Percentiles rank a stretch among this genome's conserved stretches.
Evolutionary conservation across 2,888 invertebrate genomes (phyloP).

Genomic region (Corythucha ciliata): DNA sequence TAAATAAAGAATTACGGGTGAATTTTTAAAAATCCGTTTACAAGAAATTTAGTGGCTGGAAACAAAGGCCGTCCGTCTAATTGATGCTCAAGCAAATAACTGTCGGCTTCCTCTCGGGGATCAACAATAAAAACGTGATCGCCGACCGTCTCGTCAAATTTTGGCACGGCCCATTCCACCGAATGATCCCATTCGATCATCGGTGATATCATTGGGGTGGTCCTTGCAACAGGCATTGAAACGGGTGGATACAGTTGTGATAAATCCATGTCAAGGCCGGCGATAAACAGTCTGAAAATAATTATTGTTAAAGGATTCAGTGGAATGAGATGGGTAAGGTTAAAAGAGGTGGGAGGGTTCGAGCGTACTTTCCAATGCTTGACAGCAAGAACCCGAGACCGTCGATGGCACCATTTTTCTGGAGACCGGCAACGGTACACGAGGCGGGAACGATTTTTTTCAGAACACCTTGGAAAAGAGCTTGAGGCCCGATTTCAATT

Average conservation of each 20-base stretch:
- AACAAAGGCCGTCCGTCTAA: conserved; percentile 90
- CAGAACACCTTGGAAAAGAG: conserved; percentile 61
- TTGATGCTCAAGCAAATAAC: conserved; percentile 79
- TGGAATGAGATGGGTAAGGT: no score
- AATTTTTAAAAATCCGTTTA: no score
- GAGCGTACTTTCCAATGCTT: conserved; percentile 61
- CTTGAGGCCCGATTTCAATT: conserved; percentile 91
- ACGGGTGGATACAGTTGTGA: conserved; percentile 65
- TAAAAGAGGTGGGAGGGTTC: no score
- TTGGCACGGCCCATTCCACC: conserved; percentile 76
- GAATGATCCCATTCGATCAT: conserved; percentile 89
- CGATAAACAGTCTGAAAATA: conserved; percentile 55
- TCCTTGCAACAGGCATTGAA: conserved; percentile 75
- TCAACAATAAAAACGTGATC: no score
- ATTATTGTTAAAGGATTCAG: no score
- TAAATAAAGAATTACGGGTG: no score
- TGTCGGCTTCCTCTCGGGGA: no score
- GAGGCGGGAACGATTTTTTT: conserved; percentile 47
- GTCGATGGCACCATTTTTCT: conserved; percentile 46
- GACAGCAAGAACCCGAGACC: conserved; percentile 49
- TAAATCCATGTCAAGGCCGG: conserved; percentile 68
- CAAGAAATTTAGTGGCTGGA: conserved; percentile 90
- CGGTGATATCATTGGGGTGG: conserved; percentile 83
- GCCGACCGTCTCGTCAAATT: no score
- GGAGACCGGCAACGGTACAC: conserved; percentile 47